Conservation (phyloP, 2,797 vertebrate genomes). For the Carcharodon carcharias region DNA sequence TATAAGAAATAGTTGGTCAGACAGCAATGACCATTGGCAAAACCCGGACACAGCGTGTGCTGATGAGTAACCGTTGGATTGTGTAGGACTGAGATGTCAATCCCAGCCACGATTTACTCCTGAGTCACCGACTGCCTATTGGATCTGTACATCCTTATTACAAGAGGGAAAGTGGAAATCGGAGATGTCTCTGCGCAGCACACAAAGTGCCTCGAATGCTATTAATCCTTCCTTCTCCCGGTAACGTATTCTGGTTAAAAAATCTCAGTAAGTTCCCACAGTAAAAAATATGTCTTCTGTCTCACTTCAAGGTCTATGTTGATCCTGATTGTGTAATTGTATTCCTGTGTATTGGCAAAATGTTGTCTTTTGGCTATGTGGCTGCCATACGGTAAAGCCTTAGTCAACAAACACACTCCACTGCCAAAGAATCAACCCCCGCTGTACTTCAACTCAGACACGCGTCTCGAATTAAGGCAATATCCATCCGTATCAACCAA, state of each 20-base stretch:
- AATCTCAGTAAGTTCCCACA: too few species aligned
- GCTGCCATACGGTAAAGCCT: neutral
- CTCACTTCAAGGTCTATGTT: neutral
- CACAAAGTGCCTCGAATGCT: neutral
- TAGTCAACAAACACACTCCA: conserved; percentile 28
- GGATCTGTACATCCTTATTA: neutral
- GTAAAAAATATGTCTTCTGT: neutral
- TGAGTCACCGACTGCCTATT: neutral
- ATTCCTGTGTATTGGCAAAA: too few species aligned
- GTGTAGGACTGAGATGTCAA: too few species aligned
- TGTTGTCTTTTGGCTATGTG: neutral
- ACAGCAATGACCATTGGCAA: too few species aligned
- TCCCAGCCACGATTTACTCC: too few species aligned
- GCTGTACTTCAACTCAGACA: neutral
- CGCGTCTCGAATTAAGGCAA: conserved; percentile 25
- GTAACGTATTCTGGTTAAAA: neutral
- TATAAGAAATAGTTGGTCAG: too few species aligned
- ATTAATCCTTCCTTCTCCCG: neutral
- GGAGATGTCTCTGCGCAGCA: neutral
- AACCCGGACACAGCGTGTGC: too few species aligned
- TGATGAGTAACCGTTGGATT: too few species aligned
- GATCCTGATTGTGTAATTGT: too few species aligned
- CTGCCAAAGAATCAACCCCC: conserved; percentile 14
- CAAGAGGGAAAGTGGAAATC: neutral
- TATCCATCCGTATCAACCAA: conserved; percentile 40